Evolutionary conservation across 1,140 invertebrate species (phyloP).

Genomic region (Drosophila albomicans): DNA sequence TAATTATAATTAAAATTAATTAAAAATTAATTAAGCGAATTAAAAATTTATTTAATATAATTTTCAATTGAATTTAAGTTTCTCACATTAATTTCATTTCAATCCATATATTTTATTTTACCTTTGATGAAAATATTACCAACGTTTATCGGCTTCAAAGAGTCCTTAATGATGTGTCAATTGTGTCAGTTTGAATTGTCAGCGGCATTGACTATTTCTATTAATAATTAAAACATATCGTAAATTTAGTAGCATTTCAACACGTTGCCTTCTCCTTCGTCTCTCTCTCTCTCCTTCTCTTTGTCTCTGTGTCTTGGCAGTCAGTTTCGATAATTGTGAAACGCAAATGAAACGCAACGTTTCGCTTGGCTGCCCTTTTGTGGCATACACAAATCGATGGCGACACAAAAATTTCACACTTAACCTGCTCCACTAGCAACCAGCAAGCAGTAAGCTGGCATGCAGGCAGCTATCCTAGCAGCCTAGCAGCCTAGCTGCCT

Average conservation of each 20-base stretch:
- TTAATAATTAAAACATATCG: not conserved
- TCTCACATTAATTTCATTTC: too few relatives aligned
- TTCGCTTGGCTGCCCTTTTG: conserved; percentile 39
- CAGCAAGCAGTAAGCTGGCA: too few relatives aligned
- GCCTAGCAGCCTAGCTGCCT: conserved; percentile 25
- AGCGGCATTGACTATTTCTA: not conserved
- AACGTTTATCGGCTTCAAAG: too few relatives aligned
- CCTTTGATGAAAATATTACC: too few relatives aligned
- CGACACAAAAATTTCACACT: conserved; percentile 66
- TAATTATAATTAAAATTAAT: too few relatives aligned
- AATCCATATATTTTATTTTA: not conserved
- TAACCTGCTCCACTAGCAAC: conserved; percentile 75
- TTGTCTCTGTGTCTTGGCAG: conserved; percentile 3
- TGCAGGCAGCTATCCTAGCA: not conserved
- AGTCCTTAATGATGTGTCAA: conserved; percentile 52
- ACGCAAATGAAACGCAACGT: conserved; percentile 66
- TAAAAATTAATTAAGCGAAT: too few relatives aligned
- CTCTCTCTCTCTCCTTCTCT: not conserved
- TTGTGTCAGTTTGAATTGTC: conserved; percentile 48
- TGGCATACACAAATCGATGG: conserved; percentile 42
- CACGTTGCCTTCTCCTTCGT: not conserved
- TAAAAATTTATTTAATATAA: too few relatives aligned
- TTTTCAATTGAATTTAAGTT: too few relatives aligned
- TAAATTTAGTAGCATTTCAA: conserved; percentile 4
- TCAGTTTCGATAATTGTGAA: conserved; percentile 66